Base-by-base conservation (phyloP, 2,888 invertebrate genomes). In the Xylocampa areola region DNA sequence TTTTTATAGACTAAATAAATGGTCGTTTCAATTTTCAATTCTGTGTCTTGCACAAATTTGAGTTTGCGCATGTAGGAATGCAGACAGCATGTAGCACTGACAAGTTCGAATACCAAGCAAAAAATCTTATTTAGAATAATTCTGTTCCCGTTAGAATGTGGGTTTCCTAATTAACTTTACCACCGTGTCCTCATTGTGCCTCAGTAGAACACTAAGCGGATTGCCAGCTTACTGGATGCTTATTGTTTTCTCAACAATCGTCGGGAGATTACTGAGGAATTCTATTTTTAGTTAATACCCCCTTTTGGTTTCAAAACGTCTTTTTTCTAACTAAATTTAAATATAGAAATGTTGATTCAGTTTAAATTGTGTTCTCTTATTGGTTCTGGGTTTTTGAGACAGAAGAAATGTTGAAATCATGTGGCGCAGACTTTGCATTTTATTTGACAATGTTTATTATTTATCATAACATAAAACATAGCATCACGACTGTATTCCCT, bases 171-270 rank as follows among this genome's bases (percentile, higher is more conserved):
- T 43, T 39, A 35, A 39, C 32, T 30, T 30, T 35, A 19, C 29
- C 13, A 8, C 8, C 1, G 17, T n/a, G 0, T 14, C 1, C 74
- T 54, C 57, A 49, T 37, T 72, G 70, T 68, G 49, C 44, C 73
- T 11, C 68, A 11, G 43, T 36, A 36, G 54, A 39, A 21, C 21
- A 57, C 58, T 81, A 82, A 84, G 77, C 69, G 78, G 82, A 80
- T 84, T 79, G 73, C 33, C 53, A 27, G 73, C 77, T 79, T 82
- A 79, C 65, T 62, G 57, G 43, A 66, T 60, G 71, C 73, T 77
- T 73, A 79, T 80, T 84, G 84, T 83, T 80, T 81, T 75, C 78
- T 41, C 39, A 63, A 76, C 78, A 81, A 81, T 80, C 73, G 78
- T 64, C 62, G 16, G 47, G 55, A 74, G 82, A 81, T 82, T 82